Base-by-base conservation (phyloP, 1,140 invertebrate genomes). In the Drosophila pseudoananassae region DNA sequence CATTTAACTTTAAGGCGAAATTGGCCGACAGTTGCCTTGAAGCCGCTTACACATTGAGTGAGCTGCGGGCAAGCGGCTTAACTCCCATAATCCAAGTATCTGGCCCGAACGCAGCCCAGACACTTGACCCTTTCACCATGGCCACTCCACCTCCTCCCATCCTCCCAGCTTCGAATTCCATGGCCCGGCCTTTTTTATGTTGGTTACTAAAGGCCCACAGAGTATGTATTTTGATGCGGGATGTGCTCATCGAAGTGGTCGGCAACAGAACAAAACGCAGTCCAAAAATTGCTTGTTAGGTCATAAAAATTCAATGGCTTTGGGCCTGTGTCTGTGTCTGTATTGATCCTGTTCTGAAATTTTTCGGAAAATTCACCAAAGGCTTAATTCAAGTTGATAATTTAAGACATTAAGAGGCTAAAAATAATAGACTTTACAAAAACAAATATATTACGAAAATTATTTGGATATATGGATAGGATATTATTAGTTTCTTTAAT, bases 11-110 rank as follows among this genome's bases (percentile, higher is more conserved):
- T 49, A 88, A 76, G 61, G 53, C 45, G 3, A 56, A 70, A 70
- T 57, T 63, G 45, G 45, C 27, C 29, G 54, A 38, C 40, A 45
- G 40, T 27, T 7, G 23, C 54, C 61, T 82, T 78, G 82, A 87
- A 87, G 82, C 82, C 40, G 81, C 83, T 82, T 82, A 14, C 40
- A 88, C 78, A 75, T 78, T 64, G 40, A 43, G 25, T 70, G 71
- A 58, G 57, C 58, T 65, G 61, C 78, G 60, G 64, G 23, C 80
- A 91, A 91, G 89, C 89, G 79, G 84, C 78, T 91, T 90, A 78
- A 78, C 89, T 87, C 52, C 66, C 80, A 91, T 90, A 91, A 91
- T 89, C 89, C 81, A 76, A 82, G 84, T 89, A 90, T 90, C 78
- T 90, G 78, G 53, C 56, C 75, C 66, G 69, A 51, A 65, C 66